Conservation (phyloP, 2,888 invertebrate species). For the Nemotelus pantherinus region DNA sequence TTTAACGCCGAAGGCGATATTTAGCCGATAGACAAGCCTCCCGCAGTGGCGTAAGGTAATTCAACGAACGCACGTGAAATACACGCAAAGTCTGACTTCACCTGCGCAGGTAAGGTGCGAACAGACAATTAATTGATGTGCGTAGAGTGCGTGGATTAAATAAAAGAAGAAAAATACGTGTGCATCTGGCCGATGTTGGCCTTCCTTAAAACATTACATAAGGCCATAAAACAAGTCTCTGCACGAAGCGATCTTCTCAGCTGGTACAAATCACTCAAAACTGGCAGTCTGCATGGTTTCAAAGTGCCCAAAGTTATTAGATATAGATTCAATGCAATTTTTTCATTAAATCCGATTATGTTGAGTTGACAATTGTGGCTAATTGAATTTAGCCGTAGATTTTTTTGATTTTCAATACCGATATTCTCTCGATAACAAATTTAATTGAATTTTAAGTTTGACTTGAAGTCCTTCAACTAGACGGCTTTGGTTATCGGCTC, state of each 20-base stretch:
- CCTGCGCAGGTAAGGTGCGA: no score
- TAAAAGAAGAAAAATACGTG: neutral
- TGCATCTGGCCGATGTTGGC: neutral
- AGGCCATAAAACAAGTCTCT: neutral
- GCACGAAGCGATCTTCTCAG: neutral
- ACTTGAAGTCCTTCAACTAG: no score
- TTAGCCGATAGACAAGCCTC: neutral
- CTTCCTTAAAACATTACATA: neutral
- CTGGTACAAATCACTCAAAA: no score
- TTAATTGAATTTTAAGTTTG: no score
- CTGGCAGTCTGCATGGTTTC: neutral
- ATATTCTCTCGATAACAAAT: no score
- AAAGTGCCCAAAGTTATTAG: neutral
- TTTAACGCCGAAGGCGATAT: constrained; percentile 11
- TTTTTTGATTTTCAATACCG: neutral
- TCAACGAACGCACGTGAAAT: neutral
- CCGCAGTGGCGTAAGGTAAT: neutral
- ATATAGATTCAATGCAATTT: neutral
- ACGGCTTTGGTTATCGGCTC: no score
- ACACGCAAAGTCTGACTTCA: neutral
- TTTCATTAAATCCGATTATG: neutral
- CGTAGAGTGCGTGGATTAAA: neutral
- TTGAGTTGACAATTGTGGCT: constrained; percentile 20
- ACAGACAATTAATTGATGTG: neutral
- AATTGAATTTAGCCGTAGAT: neutral